These are phyloP conservation scores for Balaeniceps rex DNA, from an alignment of 2,113 vertebrate species.

Conservation along the genomic window DNA sequence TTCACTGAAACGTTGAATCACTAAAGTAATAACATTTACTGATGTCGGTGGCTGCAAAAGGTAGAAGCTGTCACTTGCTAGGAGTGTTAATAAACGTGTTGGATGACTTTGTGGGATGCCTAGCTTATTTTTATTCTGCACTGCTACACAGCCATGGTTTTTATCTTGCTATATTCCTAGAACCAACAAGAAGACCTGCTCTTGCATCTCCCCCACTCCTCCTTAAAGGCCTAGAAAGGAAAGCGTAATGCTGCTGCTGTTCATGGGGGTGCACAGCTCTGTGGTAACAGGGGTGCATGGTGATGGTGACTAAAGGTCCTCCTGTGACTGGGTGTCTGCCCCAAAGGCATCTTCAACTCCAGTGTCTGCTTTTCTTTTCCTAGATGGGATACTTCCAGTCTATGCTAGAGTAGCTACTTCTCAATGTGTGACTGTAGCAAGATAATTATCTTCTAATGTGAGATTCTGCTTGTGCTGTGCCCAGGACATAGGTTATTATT, in stretches of 20 bases:
- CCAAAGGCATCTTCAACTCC: background rate
- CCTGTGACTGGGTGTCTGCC: background rate
- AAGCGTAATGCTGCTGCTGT: background rate
- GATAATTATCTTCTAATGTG: background rate
- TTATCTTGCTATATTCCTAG: background rate
- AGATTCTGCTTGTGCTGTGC: background rate
- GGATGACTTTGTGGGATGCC: background rate
- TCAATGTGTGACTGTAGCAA: background rate
- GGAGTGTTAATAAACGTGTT: background rate
- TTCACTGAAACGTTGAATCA: background rate
- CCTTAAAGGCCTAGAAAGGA: background rate
- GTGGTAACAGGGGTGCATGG: background rate
- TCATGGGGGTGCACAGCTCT: background rate
- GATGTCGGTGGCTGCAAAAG: background rate
- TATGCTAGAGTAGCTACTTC: background rate
- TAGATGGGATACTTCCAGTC: background rate
- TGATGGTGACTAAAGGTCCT: background rate
- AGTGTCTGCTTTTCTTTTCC: background rate
- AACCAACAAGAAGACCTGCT: background rate
- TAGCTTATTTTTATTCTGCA: conserved; percentile 1
- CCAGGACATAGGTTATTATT: background rate
- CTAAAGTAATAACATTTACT: background rate
- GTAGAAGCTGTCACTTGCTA: background rate
- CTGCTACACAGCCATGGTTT: background rate
- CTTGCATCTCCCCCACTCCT: background rate